Evolutionary conservation across 2,113 vertebrate species (phyloP), one percentile per base, ranked within the genome.

Genomic region (Leptocoma aspasia): DNA sequence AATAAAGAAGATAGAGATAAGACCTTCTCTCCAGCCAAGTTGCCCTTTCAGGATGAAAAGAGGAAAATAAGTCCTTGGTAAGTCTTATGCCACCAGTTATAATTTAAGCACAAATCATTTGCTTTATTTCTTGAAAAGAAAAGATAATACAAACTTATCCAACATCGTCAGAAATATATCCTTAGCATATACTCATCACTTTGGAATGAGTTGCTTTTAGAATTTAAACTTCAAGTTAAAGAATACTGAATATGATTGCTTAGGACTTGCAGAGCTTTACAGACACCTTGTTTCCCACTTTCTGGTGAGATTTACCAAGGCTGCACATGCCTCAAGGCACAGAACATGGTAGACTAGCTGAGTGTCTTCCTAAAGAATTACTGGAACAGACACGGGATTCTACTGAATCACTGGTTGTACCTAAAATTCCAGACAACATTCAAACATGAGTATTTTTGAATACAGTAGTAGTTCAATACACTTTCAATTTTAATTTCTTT

Each of bases 311-410:
- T 68, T 57, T 72, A 70, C 26, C 23, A 50, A 76, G 42, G 19
- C 20, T 2, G 0, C 6, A 11, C 12, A 3, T 66, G 33, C 7
- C 13, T 63, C 5, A 13, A 75, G n/a, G 59, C 7, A 35, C 5
- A 61, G 21, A 49, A 3, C 6, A 12, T 27, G 14, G 8, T 6
- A 39, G 18, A 39, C 3, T 10, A 14, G 15, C 4, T 69, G 16
- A 61, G 20, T 60, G 42, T 79, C n/a, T 56, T 81, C 50, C 28
- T 61, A 28, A 75, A 54, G 31, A 78, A 68, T 68, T 68, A 33
- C 31, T 72, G 44, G 59, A 77, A 78, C 13, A 65, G 15, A 50
- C 7, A 10, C 44, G 11, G 13, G 13, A 70, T 90, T 86, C 61
- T 60, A 35, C 9, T 42, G 37, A 65, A 42, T 52, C n/a, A 13